Evolutionary conservation across 2,113 vertebrate genomes (phyloP), one percentile per base, ranked within the genome.

Genomic region (Ellobius talpinus): DNA sequence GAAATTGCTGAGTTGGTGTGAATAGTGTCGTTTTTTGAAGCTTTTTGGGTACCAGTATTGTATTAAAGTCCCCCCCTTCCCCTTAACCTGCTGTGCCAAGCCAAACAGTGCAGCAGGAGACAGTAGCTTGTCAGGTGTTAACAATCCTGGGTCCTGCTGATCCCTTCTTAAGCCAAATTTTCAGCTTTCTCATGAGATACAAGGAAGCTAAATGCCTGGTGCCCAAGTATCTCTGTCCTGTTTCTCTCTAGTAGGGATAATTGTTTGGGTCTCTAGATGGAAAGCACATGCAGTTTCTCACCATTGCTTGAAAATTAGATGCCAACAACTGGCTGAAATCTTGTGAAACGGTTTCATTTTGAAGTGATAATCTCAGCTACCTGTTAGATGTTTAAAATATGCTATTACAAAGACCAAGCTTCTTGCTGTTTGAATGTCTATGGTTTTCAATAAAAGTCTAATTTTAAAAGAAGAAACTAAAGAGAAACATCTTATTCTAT

Each of bases 301-400:
- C 26, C 8, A 10, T 36, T 65, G 11, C 68, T 94, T 91, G 78
- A 97, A 95, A 95, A 96, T 91, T 84, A 94, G n/a, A 74, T 96
- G 87, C 61, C 87, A 94, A 92, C 3, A 12, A 81, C n/a, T 70
- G 88, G 45, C 55, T 87, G 26, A 52, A 72, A 95, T 72, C 77
- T 93, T 87, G 89, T 93, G 73, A 94, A 97, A 66, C 84, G 4
- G 61, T 88, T 78, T 84, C 66, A 78, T 89, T 90, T 95, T 42
- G n/a, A 61, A 92, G 24, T 52, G 65, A 72, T 52, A 78, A 47
- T 61, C 23, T 87, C 63, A 72, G 31, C 84, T 92, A 42, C 92
- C 16, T 86, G 10, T 91, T 93, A 89, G 47, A 47, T 82, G 72
- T 33, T 73, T 70, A 82, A 90, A 16, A 23, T 23, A 74, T 9